Percentiles rank a stretch among this genome's conserved stretches.
These are phyloP conservation scores for Mythimna vitellina DNA, from an alignment of 2,888 invertebrate species.

Conservation along the genomic window DNA sequence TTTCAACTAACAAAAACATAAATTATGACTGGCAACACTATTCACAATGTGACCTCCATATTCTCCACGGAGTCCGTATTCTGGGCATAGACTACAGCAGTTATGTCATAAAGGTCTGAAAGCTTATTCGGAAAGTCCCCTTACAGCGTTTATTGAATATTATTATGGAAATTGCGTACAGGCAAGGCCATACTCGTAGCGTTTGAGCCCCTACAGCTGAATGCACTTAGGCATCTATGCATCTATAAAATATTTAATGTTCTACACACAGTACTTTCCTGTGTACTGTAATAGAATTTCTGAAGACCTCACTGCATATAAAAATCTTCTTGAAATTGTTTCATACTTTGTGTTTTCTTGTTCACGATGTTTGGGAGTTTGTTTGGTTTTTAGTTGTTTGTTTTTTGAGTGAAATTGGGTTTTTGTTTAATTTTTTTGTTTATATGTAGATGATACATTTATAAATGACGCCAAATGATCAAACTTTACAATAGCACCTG, in stretches of 20 bases:
- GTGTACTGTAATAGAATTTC: slow-evolving; percentile 60
- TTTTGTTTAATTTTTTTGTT: neutral
- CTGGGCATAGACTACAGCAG: slow-evolving; percentile 26
- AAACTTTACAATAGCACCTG: too few relatives aligned
- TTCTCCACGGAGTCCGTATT: slow-evolving; percentile 17
- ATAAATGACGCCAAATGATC: too few relatives aligned
- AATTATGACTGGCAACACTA: slow-evolving; percentile 17
- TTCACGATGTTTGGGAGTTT: neutral
- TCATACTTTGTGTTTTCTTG: slow-evolving; percentile 12
- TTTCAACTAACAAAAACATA: neutral
- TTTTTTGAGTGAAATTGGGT: neutral
- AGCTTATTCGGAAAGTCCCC: slow-evolving; percentile 54
- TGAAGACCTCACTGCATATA: slow-evolving; percentile 37
- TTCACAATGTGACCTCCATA: slow-evolving; percentile 22
- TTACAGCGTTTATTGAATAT: slow-evolving; percentile 62
- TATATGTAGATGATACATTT: neutral
- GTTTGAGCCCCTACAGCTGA: slow-evolving; percentile 54
- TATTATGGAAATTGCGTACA: slow-evolving; percentile 63
- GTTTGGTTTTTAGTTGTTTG: neutral
- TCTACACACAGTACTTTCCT: slow-evolving; percentile 47
- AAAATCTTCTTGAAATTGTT: slow-evolving; percentile 50
- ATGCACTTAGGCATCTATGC: slow-evolving; percentile 58
- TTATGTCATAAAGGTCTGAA: slow-evolving; percentile 48
- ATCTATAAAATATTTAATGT: slow-evolving; percentile 61
- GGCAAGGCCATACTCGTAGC: slow-evolving; percentile 36